Base-by-base conservation (phyloP, 2,113 vertebrate species). In the Rhombomys opimus region DNA sequence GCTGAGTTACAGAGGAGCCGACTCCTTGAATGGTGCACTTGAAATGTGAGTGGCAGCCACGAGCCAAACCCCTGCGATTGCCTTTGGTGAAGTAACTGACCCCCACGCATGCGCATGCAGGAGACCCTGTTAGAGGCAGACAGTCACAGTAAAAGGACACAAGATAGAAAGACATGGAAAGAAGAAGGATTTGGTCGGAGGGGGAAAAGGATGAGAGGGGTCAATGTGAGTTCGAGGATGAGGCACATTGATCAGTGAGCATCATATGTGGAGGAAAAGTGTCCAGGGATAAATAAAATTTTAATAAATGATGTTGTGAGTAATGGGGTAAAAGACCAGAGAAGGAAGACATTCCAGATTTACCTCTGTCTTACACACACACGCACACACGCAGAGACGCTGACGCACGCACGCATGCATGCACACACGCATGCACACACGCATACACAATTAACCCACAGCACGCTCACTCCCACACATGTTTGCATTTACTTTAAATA, bases 381-480 rank as follows among this genome's bases (percentile, higher is more conserved):
- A 5, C 11, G n/a, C 32, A 22, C 17, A 18, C 14, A 30, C 17
- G 7, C n/a, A 4, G n/a, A 38, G 5, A 57, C 2, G 22, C 6
- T 22, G 11, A 38, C 20, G 38, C 32, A 63, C 7, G 8, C 11
- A 4, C 41, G 10, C 2, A 8, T 4, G 10, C 2, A 8, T 4
- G 50, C 14, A 50, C 75, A 27, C 10, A 75, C 25, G 22, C n/a
- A 73, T 4, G 11, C 13, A 78, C 27, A 54, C 25, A 46, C 41
- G 12, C 23, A 23, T 5, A 63, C 57, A 63, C 35, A 41, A 8
- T 38, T 22, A 38, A 17, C 15, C 70, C 23, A 13, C 23, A 14
- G 25, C 38, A 41, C n/a, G 11, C 22, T 46, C 22, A 75, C 38
- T 75, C 22, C 22, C 38, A 84, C 15, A 46, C 78, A 82, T 35